Base-by-base conservation (phyloP, 2,797 vertebrate species). In the Valencia hispanica region DNA sequence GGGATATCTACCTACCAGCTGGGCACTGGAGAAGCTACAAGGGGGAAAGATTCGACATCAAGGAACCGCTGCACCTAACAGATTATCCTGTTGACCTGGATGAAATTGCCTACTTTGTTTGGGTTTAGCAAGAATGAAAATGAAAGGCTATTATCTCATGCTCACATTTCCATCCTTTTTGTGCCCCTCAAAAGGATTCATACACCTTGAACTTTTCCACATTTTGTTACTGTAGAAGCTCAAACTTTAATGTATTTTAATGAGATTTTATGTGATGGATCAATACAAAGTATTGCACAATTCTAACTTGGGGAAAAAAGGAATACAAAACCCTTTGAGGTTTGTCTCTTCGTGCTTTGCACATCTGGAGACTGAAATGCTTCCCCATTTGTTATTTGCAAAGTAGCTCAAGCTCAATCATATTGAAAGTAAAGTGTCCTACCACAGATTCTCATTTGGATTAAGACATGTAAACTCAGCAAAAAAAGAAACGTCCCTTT, bases 21-120 rank as follows among this genome's bases (percentile, higher is more conserved):
- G 98, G 98, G 63, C 96, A 94, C 48, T 99, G 98, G 98, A 95
- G 91, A 74, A 99, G 97, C 92, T 98, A 98, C 92, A 99, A 98
- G 89, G 97, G 97, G 0, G 97, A 98, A 80, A 85, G 97, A 70
- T 99, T 96, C 84, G 96, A 98, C 86, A 94, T 94, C 78, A 97
- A 97, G 88, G 96, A 97, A 4, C 97, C 97, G 0, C 87, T 96
- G 79, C 96, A 97, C 77, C 96, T 99, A 72, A 97, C 96, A 0
- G 97, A 98, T 90, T 99, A 98, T 53, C 96, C 97, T 0, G 96
- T 99, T 0, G 96, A 97, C 86, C 90, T 99, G 79, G 97, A 99
- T 50, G 97, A 98, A 91, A 95, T 97, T 15, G 97, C 97, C 48
- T 99, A 98, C 88, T 99, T 99, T 89, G 86, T 95, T 82, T 97